Conservation (phyloP, 2,113 vertebrate species). For the western clawed frog (Xenopus tropicalis) region UCB_Xtro_10.0 CM004444.2:104116001-104116500, state of each 20-base stretch:
- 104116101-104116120: constrained; percentile 8
- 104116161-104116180: background rate
- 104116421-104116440: no score
- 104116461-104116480: no score
- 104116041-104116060: constrained; percentile 30
- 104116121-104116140: background rate
- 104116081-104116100: constrained; percentile 6
- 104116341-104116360: no score
- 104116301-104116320: no score
- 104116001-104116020: constrained; percentile 6
- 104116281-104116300: no score
- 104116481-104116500: no score
- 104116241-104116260: background rate
- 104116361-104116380: no score
- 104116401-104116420: no score
- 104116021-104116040: constrained; percentile 23
- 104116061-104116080: constrained; percentile 6
- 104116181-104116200: background rate
- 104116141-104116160: background rate
- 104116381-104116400: no score
- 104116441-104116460: no score
- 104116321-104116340: no score
- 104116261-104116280: background rate
- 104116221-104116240: background rate
- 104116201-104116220: background rate